phyloP scores from a whole-genome alignment of 2,797 vertebrate genomes.

The Brotula barbata region DNA sequence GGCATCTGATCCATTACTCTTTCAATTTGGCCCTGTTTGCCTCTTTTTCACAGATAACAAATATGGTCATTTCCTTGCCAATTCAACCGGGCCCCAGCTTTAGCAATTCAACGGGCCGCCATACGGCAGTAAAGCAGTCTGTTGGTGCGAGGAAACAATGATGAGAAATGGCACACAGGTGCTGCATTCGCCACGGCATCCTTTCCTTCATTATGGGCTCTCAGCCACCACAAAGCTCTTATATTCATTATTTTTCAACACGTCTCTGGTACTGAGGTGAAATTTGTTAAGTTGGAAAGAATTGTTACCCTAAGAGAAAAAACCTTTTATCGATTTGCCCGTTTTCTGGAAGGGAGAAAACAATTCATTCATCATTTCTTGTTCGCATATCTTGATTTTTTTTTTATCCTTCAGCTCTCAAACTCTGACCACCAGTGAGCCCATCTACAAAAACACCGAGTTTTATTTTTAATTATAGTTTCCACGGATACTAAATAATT shows the following conservation, averaged over 20 bases:
- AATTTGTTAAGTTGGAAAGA: not conserved
- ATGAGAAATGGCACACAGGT: constrained; percentile 78
- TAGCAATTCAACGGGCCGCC: constrained; percentile 60
- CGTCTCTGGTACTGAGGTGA: not conserved
- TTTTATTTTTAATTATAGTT: too few species aligned
- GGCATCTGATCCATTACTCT: constrained; percentile 82
- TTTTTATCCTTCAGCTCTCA: too few species aligned
- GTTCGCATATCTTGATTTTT: too few species aligned
- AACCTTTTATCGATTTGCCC: not conserved
- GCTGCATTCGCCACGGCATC: constrained; percentile 55
- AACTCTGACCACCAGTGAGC: too few species aligned
- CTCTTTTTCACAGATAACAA: constrained; percentile 78
- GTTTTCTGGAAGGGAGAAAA: too few species aligned
- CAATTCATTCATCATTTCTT: too few species aligned
- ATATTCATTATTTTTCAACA: constrained; percentile 45
- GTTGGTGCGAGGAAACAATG: constrained; percentile 51
- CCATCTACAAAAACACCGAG: too few species aligned
- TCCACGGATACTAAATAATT: too few species aligned
- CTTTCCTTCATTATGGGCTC: constrained; percentile 53
- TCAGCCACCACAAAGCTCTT: constrained; percentile 8
- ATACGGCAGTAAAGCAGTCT: constrained; percentile 63
- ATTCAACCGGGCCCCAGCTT: constrained; percentile 61
- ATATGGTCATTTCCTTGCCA: constrained; percentile 71
- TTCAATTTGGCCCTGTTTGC: constrained; percentile 80
- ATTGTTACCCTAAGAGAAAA: constrained; percentile 5